Conservation (phyloP, 2,888 invertebrate genomes). For the Ethmia dodecea region DNA sequence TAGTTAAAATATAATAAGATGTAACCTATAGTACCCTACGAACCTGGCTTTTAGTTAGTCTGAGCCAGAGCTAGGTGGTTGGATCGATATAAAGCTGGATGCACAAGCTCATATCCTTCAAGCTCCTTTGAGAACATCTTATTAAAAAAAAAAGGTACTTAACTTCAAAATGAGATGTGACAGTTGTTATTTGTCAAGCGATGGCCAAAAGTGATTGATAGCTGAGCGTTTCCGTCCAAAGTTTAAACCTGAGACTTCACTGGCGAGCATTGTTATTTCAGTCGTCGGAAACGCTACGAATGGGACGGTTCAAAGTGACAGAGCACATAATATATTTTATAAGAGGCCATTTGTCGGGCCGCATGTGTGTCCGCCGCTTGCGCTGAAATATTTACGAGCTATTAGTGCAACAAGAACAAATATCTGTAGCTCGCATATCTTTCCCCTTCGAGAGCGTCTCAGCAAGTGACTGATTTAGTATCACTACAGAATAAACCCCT, state of each 20-base stretch:
- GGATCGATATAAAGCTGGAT: too few relatives aligned
- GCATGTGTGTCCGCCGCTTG: constrained; percentile 51
- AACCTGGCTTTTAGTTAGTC: too few relatives aligned
- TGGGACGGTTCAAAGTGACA: constrained; percentile 63
- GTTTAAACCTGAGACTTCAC: constrained; percentile 22
- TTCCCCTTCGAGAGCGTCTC: constrained; percentile 25
- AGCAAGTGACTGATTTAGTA: constrained; percentile 63
- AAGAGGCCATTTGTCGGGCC: constrained; percentile 63
- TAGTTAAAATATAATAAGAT: too few relatives aligned
- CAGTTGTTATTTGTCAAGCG: constrained; percentile 46
- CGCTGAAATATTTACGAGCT: constrained; percentile 75
- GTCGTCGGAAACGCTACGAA: constrained; percentile 64
- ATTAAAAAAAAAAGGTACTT: too few relatives aligned
- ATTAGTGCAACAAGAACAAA: constrained; percentile 66
- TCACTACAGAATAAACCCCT: constrained; percentile 39
- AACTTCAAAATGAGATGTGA: constrained; percentile 27
- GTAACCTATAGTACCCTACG: too few relatives aligned
- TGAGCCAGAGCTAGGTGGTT: too few relatives aligned
- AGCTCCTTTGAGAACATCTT: too few relatives aligned
- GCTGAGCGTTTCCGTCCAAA: constrained; percentile 9
- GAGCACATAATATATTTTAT: constrained; percentile 64
- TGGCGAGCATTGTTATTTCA: constrained; percentile 68
- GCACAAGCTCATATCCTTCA: too few relatives aligned
- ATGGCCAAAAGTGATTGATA: constrained; percentile 60
- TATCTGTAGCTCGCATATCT: constrained; percentile 30